phyloP scores from a whole-genome alignment of 64 coral and sea anemone species.

The Porites australiensis region DNA sequence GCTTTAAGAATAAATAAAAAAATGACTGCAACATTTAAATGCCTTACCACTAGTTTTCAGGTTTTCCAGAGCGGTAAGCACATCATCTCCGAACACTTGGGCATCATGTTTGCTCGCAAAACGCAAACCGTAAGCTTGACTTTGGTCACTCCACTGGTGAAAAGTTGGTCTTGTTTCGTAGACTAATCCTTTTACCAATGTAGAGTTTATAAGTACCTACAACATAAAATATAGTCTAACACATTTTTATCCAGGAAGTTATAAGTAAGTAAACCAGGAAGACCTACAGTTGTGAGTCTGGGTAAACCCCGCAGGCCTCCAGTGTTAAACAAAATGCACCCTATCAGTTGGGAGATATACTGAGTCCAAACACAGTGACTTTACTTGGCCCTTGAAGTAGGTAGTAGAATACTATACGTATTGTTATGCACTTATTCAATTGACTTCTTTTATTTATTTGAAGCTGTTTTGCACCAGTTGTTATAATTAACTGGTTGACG shows the following conservation, averaged over 20 bases:
- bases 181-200: slow-evolving; percentile 82
- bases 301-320: too few species aligned
- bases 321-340: too few species aligned
- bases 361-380: too few species aligned
- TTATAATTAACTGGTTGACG: too few species aligned
- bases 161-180: slow-evolving; percentile 97
- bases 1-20: too few species aligned
- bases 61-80: slow-evolving; percentile 73
- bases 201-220: slow-evolving; percentile 98
- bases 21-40: background rate
- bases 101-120: slow-evolving; percentile 92
- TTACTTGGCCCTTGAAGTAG: too few species aligned
- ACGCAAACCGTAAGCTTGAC: slow-evolving; percentile 98
- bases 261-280: too few species aligned
- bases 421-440: too few species aligned
- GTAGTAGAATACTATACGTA: too few species aligned
- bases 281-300: background rate
- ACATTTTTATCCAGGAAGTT: background rate
- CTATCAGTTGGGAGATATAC: too few species aligned
- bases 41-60: slow-evolving; percentile 50
- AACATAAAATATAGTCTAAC: background rate
- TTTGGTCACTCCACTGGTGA: slow-evolving; percentile 98
- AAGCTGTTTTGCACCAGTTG: too few species aligned
- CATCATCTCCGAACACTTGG: slow-evolving; percentile 78
- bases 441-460: too few species aligned